phyloP scores from a whole-genome alignment of 1,140 invertebrate genomes.

The Megathymus violae region DNA sequence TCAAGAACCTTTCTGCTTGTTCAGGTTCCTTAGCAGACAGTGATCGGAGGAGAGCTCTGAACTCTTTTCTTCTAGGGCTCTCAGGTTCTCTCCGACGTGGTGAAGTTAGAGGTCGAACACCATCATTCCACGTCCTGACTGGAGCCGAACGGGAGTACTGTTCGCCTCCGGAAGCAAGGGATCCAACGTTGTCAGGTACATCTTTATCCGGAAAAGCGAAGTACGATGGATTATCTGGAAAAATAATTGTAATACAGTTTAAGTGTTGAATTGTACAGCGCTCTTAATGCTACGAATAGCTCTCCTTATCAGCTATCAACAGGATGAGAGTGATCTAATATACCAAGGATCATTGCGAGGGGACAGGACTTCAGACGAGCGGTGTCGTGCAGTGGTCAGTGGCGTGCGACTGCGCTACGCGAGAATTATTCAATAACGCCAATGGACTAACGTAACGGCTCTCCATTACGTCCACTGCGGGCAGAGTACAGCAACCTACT shows the following conservation, averaged over 20 bases:
- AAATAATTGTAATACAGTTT: conserved; percentile 32
- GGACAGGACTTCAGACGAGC: conserved; percentile 28
- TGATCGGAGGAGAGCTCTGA: conserved; percentile 79
- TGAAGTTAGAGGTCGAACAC: conserved; percentile 60
- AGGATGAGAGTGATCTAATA: conserved; percentile 39
- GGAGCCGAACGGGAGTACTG: conserved; percentile 70
- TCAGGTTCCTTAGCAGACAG: conserved; percentile 79
- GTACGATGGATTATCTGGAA: conserved; percentile 85
- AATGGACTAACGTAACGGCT: conserved; percentile 76
- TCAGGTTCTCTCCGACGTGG: conserved; percentile 68
- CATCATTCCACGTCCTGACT: conserved; percentile 64
- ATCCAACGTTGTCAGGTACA: conserved; percentile 58
- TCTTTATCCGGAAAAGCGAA: conserved; percentile 81
- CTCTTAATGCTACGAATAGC: too few species aligned
- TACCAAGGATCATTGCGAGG: conserved; percentile 61
- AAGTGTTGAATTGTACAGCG: too few species aligned
- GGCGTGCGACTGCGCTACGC: conserved; percentile 56
- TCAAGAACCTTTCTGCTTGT: conserved; percentile 78
- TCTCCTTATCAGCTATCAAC: conserved; percentile 4
- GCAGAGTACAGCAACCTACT: conserved; percentile 71
- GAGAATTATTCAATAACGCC: conserved; percentile 81
- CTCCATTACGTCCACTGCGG: conserved; percentile 70
- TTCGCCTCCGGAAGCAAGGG: conserved; percentile 50
- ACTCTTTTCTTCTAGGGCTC: conserved; percentile 76
- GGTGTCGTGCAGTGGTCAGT: conserved; percentile 50